phyloP scores from a whole-genome alignment of 2,113 vertebrate genomes.

The Tenrec ecaudatus region DNA sequence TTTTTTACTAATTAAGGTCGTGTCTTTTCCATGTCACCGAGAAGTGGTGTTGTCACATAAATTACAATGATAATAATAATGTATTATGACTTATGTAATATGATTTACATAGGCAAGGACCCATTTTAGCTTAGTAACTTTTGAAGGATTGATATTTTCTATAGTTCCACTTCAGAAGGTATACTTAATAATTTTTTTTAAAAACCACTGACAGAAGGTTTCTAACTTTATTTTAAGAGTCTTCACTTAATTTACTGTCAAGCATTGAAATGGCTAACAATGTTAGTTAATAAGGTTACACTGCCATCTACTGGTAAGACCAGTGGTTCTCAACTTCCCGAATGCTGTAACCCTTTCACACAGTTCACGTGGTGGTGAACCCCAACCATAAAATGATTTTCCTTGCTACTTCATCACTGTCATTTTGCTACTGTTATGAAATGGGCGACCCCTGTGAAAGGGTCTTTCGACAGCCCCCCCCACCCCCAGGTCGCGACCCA shows the following conservation, averaged over 20 bases:
- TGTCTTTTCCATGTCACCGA: slow-evolving; percentile 48
- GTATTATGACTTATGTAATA: slow-evolving; percentile 24
- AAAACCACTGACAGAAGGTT: background rate
- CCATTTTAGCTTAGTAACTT: slow-evolving; percentile 50
- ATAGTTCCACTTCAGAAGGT: slow-evolving; percentile 16
- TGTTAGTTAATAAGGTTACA: slow-evolving; percentile 47
- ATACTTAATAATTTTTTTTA: slow-evolving; percentile 47
- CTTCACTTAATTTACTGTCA: slow-evolving; percentile 1
- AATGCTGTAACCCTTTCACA: no score
- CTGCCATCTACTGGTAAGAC: slow-evolving; percentile 79
- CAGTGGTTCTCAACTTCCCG: no score
- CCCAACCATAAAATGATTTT: no score
- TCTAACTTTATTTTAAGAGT: slow-evolving; percentile 58
- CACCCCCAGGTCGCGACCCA: no score
- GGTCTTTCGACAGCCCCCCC: no score
- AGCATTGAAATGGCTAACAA: background rate
- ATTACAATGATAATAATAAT: slow-evolving; percentile 12
- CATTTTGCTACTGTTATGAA: no score
- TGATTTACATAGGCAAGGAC: background rate
- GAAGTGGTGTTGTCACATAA: slow-evolving; percentile 12
- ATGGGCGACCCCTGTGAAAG: no score
- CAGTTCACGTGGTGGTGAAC: no score
- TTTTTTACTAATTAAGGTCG: slow-evolving; percentile 48
- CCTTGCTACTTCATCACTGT: no score
- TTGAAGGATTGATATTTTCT: slow-evolving; percentile 32